Conservation (phyloP, 2,888 invertebrate species). For the Chouioia cunea region DNA sequence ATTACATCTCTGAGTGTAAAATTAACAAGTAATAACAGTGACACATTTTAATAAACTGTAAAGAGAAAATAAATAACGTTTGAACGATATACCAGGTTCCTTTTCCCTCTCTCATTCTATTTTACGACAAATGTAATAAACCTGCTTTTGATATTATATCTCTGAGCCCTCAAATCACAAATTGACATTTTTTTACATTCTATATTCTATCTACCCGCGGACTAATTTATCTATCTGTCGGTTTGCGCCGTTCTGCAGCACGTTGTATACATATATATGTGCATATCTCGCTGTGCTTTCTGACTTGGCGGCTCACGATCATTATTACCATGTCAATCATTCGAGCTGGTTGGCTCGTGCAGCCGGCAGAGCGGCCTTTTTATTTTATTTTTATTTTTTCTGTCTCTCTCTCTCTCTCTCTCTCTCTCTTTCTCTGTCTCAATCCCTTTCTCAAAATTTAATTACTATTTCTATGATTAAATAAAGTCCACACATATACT, state of each 20-base stretch:
- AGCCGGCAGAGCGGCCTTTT: background rate
- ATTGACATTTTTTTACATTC: slow-evolving; percentile 32
- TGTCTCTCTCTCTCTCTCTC: background rate
- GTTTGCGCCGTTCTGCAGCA: background rate
- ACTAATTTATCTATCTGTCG: slow-evolving; percentile 60
- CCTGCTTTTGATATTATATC: slow-evolving; percentile 28
- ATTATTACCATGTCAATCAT: slow-evolving; percentile 49
- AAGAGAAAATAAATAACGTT: slow-evolving; percentile 59
- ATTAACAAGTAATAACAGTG: slow-evolving; percentile 62
- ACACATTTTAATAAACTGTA: slow-evolving; percentile 57
- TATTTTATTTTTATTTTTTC: slow-evolving; percentile 16
- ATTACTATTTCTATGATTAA: slow-evolving; percentile 45
- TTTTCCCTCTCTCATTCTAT: slow-evolving; percentile 33
- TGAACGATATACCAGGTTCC: slow-evolving; percentile 43
- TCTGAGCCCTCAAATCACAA: slow-evolving; percentile 27
- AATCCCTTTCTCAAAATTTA: slow-evolving; percentile 31
- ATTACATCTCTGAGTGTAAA: slow-evolving; percentile 39
- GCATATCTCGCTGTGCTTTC: slow-evolving; percentile 12
- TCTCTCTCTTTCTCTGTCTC: background rate
- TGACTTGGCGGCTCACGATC: slow-evolving; percentile 33
- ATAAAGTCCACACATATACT: background rate
- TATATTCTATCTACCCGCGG: background rate
- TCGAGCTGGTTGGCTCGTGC: slow-evolving; percentile 30
- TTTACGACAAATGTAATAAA: slow-evolving; percentile 56
- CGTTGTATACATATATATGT: too few species aligned